Conservation (phyloP, 2,797 vertebrate genomes). For the Poeciliopsis gracilis region DNA sequence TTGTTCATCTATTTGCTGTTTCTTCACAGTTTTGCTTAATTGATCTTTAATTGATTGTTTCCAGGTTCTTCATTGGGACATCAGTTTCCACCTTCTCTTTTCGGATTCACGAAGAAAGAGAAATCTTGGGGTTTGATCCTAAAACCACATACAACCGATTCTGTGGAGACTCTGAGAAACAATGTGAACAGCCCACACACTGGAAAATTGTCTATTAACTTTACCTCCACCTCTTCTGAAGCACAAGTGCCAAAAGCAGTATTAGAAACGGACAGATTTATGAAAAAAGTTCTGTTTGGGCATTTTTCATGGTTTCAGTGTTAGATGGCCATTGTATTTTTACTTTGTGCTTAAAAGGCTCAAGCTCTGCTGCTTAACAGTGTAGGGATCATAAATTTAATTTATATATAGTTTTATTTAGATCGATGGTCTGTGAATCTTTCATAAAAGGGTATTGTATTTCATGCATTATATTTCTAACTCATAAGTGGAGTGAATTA, state of each 20-base stretch:
- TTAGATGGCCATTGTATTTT: conserved; percentile 55
- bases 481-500: background rate
- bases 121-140: conserved; percentile 94
- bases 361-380: conserved; percentile 31
- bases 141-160: conserved; percentile 95
- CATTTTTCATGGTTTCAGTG: conserved; percentile 34
- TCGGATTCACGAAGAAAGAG: conserved; percentile 95
- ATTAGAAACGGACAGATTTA: conserved; percentile 41
- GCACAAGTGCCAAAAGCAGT: conserved; percentile 69
- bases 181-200: conserved; percentile 96
- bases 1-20: background rate
- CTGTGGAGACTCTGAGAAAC: conserved; percentile 90
- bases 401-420: conserved; percentile 26
- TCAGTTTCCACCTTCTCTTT: conserved; percentile 98
- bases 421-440: conserved; percentile 15
- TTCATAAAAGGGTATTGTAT: conserved; percentile 10
- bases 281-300: conserved; percentile 24
- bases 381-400: conserved; percentile 29
- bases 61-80: conserved; percentile 94
- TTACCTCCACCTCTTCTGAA: conserved; percentile 23
- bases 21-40: background rate
- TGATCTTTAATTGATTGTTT: background rate
- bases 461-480: conserved; percentile 5
- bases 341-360: conserved; percentile 35
- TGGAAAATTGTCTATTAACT: conserved; percentile 92